Evolutionary conservation across 2,888 invertebrate species (phyloP), one percentile per base, ranked within the genome.

Genomic region (Balanococcus diminutus): DNA sequence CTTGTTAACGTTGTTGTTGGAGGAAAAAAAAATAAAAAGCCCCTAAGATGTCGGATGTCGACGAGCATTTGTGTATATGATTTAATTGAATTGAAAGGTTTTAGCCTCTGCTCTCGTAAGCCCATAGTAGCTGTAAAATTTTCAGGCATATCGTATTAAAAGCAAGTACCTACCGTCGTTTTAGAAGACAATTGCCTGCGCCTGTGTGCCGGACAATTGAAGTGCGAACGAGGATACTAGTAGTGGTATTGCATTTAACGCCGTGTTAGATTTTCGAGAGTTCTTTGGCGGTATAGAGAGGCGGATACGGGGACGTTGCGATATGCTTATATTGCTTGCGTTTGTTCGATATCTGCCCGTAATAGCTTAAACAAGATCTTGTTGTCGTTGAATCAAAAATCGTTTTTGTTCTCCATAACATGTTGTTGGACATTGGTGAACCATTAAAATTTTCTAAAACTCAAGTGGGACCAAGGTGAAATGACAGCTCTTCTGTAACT

Each of bases 211-310:
- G 56, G 56, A 28, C 67, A 67, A 67, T 67, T 67, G 67, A 67
- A 67, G 67, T 67, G 67, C 67, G 67, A 67, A 67, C 31, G 28
- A 67, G 67, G 28, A 16, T 61, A 67, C 67, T 67, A 3, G 67
- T 67, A 67, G 67, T 28, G 67, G 28, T 14, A 67, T 67, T 67
- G 67, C 67, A 28, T 67, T 67, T 67, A 67, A 67, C 67, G 67
- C 67, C 5, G 28, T 14, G 67, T 67, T 67, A 67, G 8, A 25
- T 67, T 67, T 67, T 67, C 67, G 67, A 67, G 67, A 67, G 67
- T 67, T 28, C 19, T 56, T 56, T 56, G 56, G 9, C n/a, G n/a
- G 19, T 16, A 67, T 28, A 67, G 16, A 67, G 28, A 28, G 4
- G 28, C 61, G 22, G 9, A 5, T 28, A 14, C 28, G 67, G 11